These are phyloP conservation scores for Melanophora roralis DNA, from an alignment of 2,888 invertebrate genomes.

Conservation along the genomic window DNA sequence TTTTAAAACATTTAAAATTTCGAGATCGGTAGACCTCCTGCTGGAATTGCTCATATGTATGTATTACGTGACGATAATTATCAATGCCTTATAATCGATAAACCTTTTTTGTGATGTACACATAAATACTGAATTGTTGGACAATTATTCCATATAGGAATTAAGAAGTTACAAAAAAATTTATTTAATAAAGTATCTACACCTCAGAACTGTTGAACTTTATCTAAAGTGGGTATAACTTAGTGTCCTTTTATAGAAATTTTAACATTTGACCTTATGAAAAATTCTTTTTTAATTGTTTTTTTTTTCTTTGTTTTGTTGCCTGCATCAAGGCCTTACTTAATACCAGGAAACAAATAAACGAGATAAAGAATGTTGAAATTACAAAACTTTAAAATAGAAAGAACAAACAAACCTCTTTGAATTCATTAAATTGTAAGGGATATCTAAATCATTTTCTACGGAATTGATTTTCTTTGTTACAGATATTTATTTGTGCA, in stretches of 20 bases:
- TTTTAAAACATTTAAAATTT: no score
- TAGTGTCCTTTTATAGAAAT: background rate
- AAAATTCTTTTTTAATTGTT: slow-evolving; percentile 26
- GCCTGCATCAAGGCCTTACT: background rate
- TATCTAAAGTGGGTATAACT: background rate
- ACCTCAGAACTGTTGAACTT: no score
- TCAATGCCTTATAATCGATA: no score
- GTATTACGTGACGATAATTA: no score
- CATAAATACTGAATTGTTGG: no score
- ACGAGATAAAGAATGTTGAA: background rate
- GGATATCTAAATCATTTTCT: background rate
- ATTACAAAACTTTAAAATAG: background rate
- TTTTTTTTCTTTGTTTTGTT: background rate
- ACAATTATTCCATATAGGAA: no score
- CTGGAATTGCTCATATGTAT: no score
- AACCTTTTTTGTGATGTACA: no score
- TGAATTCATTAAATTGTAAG: background rate
- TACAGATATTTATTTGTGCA: background rate
- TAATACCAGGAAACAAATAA: background rate
- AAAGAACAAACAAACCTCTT: background rate
- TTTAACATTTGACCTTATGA: slow-evolving; percentile 26
- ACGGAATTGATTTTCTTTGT: background rate
- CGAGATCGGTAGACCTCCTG: no score
- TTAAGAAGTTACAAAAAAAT: no score
- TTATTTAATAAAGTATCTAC: no score